Conservation (phyloP, 92 coral and sea anemone genomes). For the Phenganax subtilis region DNA sequence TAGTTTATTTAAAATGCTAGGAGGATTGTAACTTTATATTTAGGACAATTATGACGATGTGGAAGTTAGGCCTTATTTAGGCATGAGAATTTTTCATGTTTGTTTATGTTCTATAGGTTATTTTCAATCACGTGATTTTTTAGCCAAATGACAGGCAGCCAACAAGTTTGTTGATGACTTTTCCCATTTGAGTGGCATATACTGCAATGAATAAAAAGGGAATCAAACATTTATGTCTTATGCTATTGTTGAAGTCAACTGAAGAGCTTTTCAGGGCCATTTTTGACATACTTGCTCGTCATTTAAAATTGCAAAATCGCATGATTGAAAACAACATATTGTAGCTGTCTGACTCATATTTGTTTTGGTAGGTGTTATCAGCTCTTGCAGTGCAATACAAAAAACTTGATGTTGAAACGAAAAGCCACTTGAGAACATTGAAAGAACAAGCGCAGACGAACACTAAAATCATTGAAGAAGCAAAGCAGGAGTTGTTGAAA, state of each 20-base stretch:
- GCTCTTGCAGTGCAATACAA: slow-evolving; percentile 32
- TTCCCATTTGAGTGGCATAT: too few relatives aligned
- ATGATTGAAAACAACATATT: neutral
- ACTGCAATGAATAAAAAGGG: too few relatives aligned
- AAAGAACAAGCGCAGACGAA: slow-evolving; percentile 26
- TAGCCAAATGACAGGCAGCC: too few relatives aligned
- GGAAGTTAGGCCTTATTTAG: too few relatives aligned
- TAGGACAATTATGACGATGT: too few relatives aligned
- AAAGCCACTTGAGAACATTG: slow-evolving; percentile 27
- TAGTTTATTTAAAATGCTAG: neutral
- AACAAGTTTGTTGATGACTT: neutral
- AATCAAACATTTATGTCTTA: too few relatives aligned
- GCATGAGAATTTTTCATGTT: neutral
- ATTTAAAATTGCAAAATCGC: too few relatives aligned
- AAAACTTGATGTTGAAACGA: slow-evolving; percentile 20
- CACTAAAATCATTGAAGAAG: slow-evolving; percentile 30
- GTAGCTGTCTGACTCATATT: neutral
- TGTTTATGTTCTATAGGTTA: neutral
- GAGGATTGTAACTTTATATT: too few relatives aligned
- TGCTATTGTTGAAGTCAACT: too few relatives aligned
- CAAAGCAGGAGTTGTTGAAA: slow-evolving; percentile 27
- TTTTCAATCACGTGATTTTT: too few relatives aligned
- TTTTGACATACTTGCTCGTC: too few relatives aligned
- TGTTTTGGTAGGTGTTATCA: slow-evolving; percentile 19
- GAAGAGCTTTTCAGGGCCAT: too few relatives aligned